Evolutionary conservation across 2,797 vertebrate species (phyloP).

Genomic region (Enteromius radiatus): DNA sequence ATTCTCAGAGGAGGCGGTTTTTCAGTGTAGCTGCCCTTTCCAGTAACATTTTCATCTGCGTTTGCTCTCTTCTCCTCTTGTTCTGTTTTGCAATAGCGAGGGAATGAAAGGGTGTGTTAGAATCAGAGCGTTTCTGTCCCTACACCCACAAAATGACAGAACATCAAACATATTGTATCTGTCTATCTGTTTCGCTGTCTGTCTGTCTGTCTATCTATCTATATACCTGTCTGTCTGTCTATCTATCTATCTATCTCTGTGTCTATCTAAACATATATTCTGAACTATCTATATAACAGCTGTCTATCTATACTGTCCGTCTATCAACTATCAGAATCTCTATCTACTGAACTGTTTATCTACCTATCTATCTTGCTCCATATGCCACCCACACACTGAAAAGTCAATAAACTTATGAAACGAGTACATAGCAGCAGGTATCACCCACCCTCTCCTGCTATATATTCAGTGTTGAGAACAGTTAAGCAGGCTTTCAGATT

Average conservation of each 20-base stretch:
- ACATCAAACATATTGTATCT: background rate
- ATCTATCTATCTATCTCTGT: background rate
- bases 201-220: background rate
- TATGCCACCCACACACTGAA: constrained; percentile 15
- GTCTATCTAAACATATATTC: background rate
- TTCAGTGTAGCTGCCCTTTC: constrained; percentile 53
- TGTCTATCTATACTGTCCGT: background rate
- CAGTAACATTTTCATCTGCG: constrained; percentile 55
- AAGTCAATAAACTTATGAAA: constrained; percentile 35
- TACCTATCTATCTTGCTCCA: constrained; percentile 7
- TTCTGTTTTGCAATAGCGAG: constrained; percentile 27
- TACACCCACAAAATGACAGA: background rate
- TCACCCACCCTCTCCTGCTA: constrained; percentile 15
- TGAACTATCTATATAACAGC: background rate
- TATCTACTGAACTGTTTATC: background rate
- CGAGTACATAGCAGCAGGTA: constrained; percentile 29
- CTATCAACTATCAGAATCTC: background rate
- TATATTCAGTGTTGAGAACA: constrained; percentile 45
- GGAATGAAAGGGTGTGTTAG: constrained; percentile 18
- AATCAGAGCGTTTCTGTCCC: constrained; percentile 27
- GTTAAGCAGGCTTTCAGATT: constrained; percentile 47
- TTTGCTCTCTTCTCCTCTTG: constrained; percentile 44
- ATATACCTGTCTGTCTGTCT: background rate
- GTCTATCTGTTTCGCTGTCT: background rate
- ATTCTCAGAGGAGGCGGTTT: constrained; percentile 50